phyloP scores from a whole-genome alignment of 2,888 invertebrate genomes.

The Anticlea derivata region DNA sequence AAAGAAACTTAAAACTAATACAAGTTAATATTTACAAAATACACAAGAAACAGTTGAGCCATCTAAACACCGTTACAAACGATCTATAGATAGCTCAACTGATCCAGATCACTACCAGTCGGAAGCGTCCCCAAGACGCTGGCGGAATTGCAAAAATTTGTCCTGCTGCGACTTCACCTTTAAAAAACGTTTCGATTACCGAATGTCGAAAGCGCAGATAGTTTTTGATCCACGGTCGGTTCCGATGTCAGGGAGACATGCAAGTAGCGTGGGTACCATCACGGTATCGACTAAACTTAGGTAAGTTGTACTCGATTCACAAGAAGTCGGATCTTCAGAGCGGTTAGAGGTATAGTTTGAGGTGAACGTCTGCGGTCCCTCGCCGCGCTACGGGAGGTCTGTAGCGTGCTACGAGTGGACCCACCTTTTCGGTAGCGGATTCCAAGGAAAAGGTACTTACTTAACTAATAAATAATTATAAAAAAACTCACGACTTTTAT shows the following conservation, averaged over 20 bases:
- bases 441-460: neutral
- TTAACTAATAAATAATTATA: no score
- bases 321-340: neutral
- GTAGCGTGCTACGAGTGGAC: constrained; percentile 7
- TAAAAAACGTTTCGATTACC: constrained; percentile 5
- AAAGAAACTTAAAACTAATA: no score
- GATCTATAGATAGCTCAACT: no score
- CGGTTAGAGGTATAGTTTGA: neutral
- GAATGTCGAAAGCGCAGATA: constrained; percentile 14
- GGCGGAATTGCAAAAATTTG: no score
- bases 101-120: no score
- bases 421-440: neutral
- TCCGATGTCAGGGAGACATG: constrained; percentile 23
- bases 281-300: constrained; percentile 35
- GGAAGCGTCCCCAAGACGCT: no score
- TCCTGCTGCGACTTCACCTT: no score
- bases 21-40: no score
- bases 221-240: constrained; percentile 22
- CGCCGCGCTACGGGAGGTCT: constrained; percentile 5
- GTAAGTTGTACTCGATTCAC: constrained; percentile 9
- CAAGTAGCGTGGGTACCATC: constrained; percentile 28
- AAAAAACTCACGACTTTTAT: no score
- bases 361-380: constrained; percentile 1
- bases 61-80: no score
- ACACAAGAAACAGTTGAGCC: no score